Evolutionary conservation across 2,888 invertebrate genomes (phyloP).

Genomic region (Philopedon plagiatum): DNA sequence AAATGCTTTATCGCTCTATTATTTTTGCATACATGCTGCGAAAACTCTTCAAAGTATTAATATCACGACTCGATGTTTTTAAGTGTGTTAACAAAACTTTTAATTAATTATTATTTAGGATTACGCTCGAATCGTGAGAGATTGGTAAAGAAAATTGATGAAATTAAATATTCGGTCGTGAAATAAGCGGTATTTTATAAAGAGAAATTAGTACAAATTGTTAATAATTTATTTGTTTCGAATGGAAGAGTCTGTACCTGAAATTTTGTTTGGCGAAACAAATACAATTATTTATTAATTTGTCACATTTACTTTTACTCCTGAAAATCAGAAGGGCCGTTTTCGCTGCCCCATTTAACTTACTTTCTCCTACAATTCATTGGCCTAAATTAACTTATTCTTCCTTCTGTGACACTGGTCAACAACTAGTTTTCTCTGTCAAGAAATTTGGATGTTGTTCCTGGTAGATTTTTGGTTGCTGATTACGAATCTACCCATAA

Average conservation of each 20-base stretch:
- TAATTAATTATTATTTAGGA: slow-evolving; percentile 32
- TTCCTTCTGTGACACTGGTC: too few species aligned
- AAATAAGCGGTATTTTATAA: slow-evolving; percentile 19
- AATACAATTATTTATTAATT: neutral
- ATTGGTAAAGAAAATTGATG: slow-evolving; percentile 23
- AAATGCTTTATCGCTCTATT: neutral
- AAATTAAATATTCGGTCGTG: slow-evolving; percentile 26
- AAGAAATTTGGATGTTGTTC: too few species aligned
- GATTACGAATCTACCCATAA: too few species aligned
- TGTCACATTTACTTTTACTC: too few species aligned
- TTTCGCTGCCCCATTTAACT: too few species aligned
- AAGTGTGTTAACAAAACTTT: slow-evolving; percentile 31
- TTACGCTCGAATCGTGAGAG: slow-evolving; percentile 28
- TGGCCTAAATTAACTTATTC: too few species aligned
- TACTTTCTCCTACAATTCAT: too few species aligned
- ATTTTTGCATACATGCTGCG: neutral
- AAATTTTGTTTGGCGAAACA: neutral
- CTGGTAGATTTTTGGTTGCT: too few species aligned
- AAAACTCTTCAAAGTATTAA: slow-evolving; percentile 18
- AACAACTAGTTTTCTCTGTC: too few species aligned
- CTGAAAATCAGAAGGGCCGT: too few species aligned
- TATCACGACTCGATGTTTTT: slow-evolving; percentile 22
- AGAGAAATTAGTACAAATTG: slow-evolving; percentile 35
- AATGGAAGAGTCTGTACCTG: too few species aligned
- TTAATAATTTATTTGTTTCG: slow-evolving; percentile 21